Base-by-base conservation (phyloP, 2,888 invertebrate genomes). In the Dendrolimus pini region DNA sequence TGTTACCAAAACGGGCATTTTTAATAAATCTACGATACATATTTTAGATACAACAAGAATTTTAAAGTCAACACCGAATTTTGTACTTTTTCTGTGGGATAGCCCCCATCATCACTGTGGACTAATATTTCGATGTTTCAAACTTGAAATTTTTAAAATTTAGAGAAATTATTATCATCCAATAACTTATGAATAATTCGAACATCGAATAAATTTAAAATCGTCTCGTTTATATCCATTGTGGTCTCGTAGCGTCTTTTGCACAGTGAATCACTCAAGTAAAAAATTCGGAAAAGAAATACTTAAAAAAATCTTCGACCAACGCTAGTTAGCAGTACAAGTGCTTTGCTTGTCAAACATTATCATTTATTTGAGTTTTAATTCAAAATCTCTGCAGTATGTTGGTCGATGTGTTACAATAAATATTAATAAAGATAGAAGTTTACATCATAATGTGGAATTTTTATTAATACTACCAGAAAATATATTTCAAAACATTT, bases 91-190 rank as follows among this genome's bases (percentile, higher is more conserved):
- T 82, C 85, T 79, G 78, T 74, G 89, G 88, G 84, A 78, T 82
- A 83, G 78, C 80, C 83, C 72, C 84, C 83, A 78, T 78, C 78
- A 83, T 86, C 88, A 88, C 85, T 82, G 87, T 87, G 89, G 89
- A 89, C 89, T 88, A 84, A 82, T 79, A 89, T 80, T 90, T 90
- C 89, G 90, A 89, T 90, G 90, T 90, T 86, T 85, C 72, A 77
- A 81, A 82, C 81, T 84, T 84, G 86, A 89, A 82, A 88, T 83
- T 83, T 83, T 82, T 80, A 66, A 82, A 86, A 86, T 89, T 88
- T 87, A 81, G 85, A 86, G 85, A 86, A 87, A 85, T 80, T 83
- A 83, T 80, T 83, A 83, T 84, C 87, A 89, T 87, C 87, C 88
- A 78, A 85, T 88, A 85, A 82, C 84, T 80, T 80, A 84, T 62